Evolutionary conservation across 37 sponge, comb jelly and placozoan genomes (phyloP).

Genomic region (Petrosia ficiformis): DNA sequence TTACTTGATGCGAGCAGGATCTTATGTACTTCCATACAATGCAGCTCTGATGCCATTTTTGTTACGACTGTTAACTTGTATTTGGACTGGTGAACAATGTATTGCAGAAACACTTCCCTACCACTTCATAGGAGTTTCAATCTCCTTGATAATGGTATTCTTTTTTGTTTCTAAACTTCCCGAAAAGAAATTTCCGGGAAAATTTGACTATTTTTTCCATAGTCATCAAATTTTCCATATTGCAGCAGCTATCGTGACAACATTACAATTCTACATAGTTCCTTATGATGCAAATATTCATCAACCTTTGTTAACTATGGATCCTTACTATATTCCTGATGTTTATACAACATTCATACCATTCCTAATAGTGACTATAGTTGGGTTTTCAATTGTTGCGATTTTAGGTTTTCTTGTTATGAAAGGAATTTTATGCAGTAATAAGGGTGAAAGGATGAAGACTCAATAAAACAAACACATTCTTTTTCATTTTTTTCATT

Average conservation of each 20-base stretch:
- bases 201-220: conserved; percentile 24
- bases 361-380: conserved; percentile 5
- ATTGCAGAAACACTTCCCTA: not conserved
- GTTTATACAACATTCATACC: conserved; percentile 17
- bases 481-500: not conserved
- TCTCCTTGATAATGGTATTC: not conserved
- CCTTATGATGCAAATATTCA: not conserved
- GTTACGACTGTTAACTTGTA: not conserved
- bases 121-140: not conserved
- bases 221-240: conserved; percentile 29
- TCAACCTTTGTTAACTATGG: not conserved
- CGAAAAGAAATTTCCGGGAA: conserved; percentile 13
- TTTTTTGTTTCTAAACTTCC: conserved; percentile 16
- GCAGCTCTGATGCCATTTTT: not conserved
- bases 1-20: not conserved
- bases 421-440: conserved; percentile 14
- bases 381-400: conserved; percentile 20
- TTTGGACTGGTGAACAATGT: not conserved
- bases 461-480: not conserved
- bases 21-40: not conserved
- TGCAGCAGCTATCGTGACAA: not conserved
- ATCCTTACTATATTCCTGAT: not conserved
- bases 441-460: conserved; percentile 5
- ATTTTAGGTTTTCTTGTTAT: conserved; percentile 9
- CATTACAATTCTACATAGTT: conserved; percentile 1